Percentiles rank a stretch among this genome's conserved stretches.
Conservation (phyloP, 2,113 vertebrate genomes). For the human region DNA sequence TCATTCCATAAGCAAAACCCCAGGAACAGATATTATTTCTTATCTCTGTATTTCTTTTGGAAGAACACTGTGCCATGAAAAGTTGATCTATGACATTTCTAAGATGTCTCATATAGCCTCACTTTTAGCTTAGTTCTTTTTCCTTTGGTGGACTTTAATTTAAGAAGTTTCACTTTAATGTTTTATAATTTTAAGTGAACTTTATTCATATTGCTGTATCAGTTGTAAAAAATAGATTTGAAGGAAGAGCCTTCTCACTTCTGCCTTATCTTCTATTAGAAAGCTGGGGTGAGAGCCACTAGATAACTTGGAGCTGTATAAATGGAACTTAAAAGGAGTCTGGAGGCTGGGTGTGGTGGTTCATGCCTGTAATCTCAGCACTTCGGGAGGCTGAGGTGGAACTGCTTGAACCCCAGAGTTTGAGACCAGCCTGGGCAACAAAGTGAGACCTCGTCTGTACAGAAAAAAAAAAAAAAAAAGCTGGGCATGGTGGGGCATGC, state of each 20-base stretch:
- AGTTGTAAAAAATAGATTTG: not conserved
- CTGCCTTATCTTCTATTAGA: not conserved
- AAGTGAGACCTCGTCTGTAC: not conserved
- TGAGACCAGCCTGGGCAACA: not conserved
- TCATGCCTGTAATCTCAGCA: not conserved
- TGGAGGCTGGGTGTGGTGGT: not conserved
- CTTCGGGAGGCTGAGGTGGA: not conserved
- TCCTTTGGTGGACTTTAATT: slow-evolving; percentile 10
- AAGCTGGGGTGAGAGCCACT: not conserved
- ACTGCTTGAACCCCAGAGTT: not conserved
- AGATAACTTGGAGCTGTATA: not conserved
- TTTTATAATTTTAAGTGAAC: not conserved
- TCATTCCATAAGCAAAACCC: not conserved
- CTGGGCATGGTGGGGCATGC: not conserved
- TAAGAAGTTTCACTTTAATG: slow-evolving; percentile 39
- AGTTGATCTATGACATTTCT: not conserved
- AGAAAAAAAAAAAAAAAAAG: not conserved
- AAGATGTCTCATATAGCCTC: not conserved
- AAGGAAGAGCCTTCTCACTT: not conserved
- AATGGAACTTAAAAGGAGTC: not conserved
- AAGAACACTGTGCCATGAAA: not conserved
- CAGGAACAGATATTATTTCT: not conserved
- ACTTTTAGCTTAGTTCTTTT: not conserved
- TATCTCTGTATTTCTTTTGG: not conserved
- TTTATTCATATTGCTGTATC: not conserved